Conservation (phyloP, 2,888 invertebrate species). For the Zygaena filipendulae region DNA sequence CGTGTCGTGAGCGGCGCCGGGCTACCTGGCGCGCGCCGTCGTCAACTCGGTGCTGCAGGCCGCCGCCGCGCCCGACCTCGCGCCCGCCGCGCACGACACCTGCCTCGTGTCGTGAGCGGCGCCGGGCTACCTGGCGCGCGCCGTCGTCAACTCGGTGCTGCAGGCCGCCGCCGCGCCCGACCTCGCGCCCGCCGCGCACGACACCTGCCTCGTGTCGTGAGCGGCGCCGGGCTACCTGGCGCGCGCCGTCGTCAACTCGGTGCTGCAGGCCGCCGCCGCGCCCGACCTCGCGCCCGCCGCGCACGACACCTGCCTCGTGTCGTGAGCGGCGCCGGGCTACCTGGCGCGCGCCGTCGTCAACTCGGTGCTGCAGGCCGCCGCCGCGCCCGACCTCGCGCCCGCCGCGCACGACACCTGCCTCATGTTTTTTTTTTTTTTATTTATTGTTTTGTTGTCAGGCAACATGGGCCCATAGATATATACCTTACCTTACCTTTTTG, state of each 20-base stretch:
- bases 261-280: constrained; percentile 74
- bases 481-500: no score
- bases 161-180: constrained; percentile 72
- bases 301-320: neutral
- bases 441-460: no score
- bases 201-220: constrained; percentile 63
- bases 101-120: constrained; percentile 74
- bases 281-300: constrained; percentile 48
- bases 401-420: neutral
- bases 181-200: constrained; percentile 51
- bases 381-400: constrained; percentile 50
- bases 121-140: constrained; percentile 88
- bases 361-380: constrained; percentile 85
- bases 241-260: constrained; percentile 91
- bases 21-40: constrained; percentile 91
- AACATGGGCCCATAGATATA: no score
- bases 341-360: constrained; percentile 94
- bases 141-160: constrained; percentile 91
- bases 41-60: constrained; percentile 93
- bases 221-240: constrained; percentile 88
- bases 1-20: constrained; percentile 68
- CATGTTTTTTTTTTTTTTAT: no score
- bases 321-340: constrained; percentile 82
- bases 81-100: constrained; percentile 52
- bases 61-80: constrained; percentile 65